Evolutionary conservation across 2,888 invertebrate genomes (phyloP).

Genomic region (Noctua comes): DNA sequence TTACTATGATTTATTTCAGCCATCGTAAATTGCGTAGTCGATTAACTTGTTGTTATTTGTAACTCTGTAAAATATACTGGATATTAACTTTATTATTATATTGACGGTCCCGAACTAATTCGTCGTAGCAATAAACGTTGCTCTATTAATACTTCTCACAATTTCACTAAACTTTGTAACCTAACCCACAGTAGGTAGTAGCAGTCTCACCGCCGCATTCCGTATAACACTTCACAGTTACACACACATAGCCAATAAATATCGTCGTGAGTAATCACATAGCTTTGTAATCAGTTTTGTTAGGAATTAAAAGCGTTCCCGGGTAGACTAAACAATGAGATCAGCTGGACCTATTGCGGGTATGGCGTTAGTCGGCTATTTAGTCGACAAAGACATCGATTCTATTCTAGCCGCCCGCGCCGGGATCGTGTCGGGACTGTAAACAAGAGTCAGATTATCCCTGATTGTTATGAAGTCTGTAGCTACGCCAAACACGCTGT

Average conservation of each 20-base stretch:
- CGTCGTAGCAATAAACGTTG: not conserved
- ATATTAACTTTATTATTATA: not conserved
- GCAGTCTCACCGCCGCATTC: conserved; percentile 22
- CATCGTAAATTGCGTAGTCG: not conserved
- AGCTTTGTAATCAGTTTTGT: conserved; percentile 76
- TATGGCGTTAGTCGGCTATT: conserved; percentile 72
- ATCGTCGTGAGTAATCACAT: conserved; percentile 71
- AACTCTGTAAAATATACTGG: not conserved
- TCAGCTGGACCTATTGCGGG: conserved; percentile 80
- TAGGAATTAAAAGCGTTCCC: conserved; percentile 79
- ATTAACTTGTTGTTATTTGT: not conserved
- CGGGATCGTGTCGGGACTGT: conserved; percentile 59
- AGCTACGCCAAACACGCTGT: conserved; percentile 19
- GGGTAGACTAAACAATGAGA: conserved; percentile 90
- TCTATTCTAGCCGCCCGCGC: conserved; percentile 61
- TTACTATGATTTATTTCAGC: not conserved
- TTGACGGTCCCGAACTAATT: not conserved
- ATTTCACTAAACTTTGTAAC: conserved; percentile 39
- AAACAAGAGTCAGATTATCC: conserved; percentile 67
- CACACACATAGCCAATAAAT: conserved; percentile 67
- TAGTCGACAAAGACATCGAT: conserved; percentile 80
- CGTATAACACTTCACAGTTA: conserved; percentile 35
- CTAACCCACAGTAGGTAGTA: not conserved
- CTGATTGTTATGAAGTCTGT: conserved; percentile 61
- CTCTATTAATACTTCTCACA: conserved; percentile 12